phyloP scores from a whole-genome alignment of 2,797 vertebrate species.

The Rhabdophis nuchalis region DNA sequence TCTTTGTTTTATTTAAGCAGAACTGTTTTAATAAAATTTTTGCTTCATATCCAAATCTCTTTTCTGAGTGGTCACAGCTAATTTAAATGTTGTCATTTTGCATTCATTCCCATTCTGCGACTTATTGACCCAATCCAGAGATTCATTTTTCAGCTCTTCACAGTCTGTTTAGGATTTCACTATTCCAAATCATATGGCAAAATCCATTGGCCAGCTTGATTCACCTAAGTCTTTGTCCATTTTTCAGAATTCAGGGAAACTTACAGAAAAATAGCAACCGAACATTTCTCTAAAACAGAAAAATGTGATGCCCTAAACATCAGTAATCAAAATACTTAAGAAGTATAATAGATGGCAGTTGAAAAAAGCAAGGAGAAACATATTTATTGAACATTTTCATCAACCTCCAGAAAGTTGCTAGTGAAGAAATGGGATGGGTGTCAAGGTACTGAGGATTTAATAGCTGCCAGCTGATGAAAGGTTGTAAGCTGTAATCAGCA shows the following conservation, averaged over 20 bases:
- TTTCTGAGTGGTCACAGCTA: not conserved
- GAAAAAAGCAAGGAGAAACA: not conserved
- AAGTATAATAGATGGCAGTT: not conserved
- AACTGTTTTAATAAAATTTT: slow-evolving; percentile 7
- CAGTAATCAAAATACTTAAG: not conserved
- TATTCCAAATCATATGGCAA: not conserved
- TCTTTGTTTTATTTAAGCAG: not conserved
- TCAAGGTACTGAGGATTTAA: too few species aligned
- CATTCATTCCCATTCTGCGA: not conserved
- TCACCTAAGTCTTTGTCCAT: not conserved
- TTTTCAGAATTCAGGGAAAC: not conserved
- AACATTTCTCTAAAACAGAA: not conserved
- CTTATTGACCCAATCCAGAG: not conserved
- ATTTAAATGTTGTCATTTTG: not conserved
- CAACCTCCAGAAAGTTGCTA: not conserved
- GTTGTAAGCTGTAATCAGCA: too few species aligned
- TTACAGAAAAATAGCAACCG: not conserved
- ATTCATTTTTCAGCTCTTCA: not conserved
- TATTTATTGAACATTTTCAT: not conserved
- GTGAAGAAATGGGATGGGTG: not conserved
- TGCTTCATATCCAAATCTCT: not conserved
- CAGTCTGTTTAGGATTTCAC: not conserved
- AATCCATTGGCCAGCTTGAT: not conserved
- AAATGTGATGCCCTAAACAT: not conserved
- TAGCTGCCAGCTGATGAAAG: too few species aligned